These are phyloP conservation scores for Syrphus vitripennis DNA, from an alignment of 2,888 invertebrate species.

Conservation along the genomic window DNA sequence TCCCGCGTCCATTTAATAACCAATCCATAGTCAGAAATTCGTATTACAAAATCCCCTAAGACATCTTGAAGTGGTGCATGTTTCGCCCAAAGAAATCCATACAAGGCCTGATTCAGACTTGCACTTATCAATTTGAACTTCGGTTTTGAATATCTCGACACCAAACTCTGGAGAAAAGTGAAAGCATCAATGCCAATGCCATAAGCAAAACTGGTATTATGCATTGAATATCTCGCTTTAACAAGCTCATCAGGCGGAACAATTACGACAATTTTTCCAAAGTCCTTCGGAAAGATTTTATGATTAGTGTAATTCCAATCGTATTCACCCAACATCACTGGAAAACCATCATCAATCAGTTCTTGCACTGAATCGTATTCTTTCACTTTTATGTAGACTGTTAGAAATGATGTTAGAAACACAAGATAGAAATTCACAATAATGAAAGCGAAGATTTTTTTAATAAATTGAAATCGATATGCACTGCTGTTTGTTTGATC, in stretches of 20 bases:
- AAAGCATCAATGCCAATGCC: neutral
- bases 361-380: neutral
- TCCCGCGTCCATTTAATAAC: neutral
- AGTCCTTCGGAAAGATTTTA: neutral
- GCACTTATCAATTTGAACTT: neutral
- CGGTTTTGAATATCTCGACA: neutral
- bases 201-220: neutral
- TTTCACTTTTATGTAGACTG: neutral
- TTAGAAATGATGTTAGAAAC: neutral
- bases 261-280: neutral
- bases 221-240: neutral
- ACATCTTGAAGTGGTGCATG: neutral
- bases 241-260: neutral
- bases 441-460: neutral
- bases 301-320: neutral
- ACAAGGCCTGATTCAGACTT: neutral
- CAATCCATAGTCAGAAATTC: neutral
- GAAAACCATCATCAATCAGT: neutral
- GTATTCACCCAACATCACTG: neutral
- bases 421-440: slow-evolving; percentile 6
- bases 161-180: neutral
- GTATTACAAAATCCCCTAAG: neutral
- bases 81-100: neutral
- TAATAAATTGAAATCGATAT: neutral
- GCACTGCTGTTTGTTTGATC: neutral